A percentile compares a stretch with the other conserved stretches of the same genome.
Conservation (phyloP, 2,888 invertebrate species). For the Drosophila greeni region DNA sequence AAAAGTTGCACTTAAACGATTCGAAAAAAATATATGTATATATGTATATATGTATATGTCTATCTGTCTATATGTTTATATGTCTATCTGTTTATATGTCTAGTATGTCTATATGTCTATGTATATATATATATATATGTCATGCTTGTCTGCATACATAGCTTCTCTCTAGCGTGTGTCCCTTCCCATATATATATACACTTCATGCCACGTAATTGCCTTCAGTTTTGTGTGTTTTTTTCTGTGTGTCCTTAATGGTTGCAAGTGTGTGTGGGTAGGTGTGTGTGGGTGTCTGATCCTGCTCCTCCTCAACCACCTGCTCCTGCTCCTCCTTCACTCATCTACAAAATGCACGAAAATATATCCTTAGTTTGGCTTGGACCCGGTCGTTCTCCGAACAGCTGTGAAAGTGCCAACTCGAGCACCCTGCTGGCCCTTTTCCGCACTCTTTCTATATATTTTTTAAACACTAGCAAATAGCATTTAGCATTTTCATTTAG, state of each 20-base stretch:
- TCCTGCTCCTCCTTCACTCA: neutral
- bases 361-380: slow-evolving; percentile 68
- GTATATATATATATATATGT: slow-evolving; percentile 14
- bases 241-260: slow-evolving; percentile 18
- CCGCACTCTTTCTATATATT: slow-evolving; percentile 1
- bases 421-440: slow-evolving; percentile 19
- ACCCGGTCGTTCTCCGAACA: slow-evolving; percentile 76
- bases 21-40: slow-evolving; percentile 60
- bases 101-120: slow-evolving; percentile 16
- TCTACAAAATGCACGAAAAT: slow-evolving; percentile 59
- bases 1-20: slow-evolving; percentile 58
- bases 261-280: neutral
- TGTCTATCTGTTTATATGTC: slow-evolving; percentile 10
- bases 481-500: slow-evolving; percentile 4
- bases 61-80: slow-evolving; percentile 1
- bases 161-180: slow-evolving; percentile 21
- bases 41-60: slow-evolving; percentile 24
- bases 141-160: slow-evolving; percentile 4
- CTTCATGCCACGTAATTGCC: slow-evolving; percentile 33
- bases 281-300: slow-evolving; percentile 12
- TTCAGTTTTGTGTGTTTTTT: slow-evolving; percentile 9
- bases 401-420: slow-evolving; percentile 37
- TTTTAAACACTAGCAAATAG: slow-evolving; percentile 7
- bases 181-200: slow-evolving; percentile 24
- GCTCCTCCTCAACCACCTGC: neutral